Evolutionary conservation across 2,888 invertebrate species (phyloP), one percentile per base, ranked within the genome.

Genomic region (Prenolepis imparis): DNA sequence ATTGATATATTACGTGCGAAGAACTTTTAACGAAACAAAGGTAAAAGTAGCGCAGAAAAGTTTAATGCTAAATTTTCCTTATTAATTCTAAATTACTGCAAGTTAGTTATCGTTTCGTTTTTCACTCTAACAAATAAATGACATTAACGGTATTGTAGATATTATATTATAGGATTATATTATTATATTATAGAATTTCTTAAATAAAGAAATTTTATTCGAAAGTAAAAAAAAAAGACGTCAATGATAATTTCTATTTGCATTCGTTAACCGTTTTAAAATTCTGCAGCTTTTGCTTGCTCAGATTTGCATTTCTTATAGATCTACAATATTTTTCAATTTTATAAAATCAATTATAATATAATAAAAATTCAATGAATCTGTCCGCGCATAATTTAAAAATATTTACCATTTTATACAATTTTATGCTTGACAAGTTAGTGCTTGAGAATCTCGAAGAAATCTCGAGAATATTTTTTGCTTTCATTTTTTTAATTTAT

Each of bases 401-500:
- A 77, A 57, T 75, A 39, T 67, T 68, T 36, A 5, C 18, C 11
- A 68, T 11, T 59, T 68, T 59, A 41, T 11, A 48, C 8, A 15
- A 21, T 1, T n/a, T 32, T 66, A 8, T 21, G 8, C 21, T 59
- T 9, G 15, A 32, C 32, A 11, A 64, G n/a, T 12, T 48, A 63
- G 0, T 28, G 28, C 28, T 28, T 28, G 21, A 21, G 66, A 36
- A 36, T 36, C 36, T 36, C 5, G 36, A 36, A 36, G 36, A 28
- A 36, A n/a, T 68, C 41, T 21, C 5, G 36, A 36, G 66, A 80
- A 78, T 52, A 52, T 64, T 84, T 84, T 55, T 21, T 15, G 48
- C 21, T 67, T 87, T 75, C 55, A 32, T 67, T 28, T 73, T 41
- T 67, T 55, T 57, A 36, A 41, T 39, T 55, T 32, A 83, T 63